Base-by-base conservation (phyloP, 1,140 invertebrate species). In the Aphaenogaster ashmeadi region DNA sequence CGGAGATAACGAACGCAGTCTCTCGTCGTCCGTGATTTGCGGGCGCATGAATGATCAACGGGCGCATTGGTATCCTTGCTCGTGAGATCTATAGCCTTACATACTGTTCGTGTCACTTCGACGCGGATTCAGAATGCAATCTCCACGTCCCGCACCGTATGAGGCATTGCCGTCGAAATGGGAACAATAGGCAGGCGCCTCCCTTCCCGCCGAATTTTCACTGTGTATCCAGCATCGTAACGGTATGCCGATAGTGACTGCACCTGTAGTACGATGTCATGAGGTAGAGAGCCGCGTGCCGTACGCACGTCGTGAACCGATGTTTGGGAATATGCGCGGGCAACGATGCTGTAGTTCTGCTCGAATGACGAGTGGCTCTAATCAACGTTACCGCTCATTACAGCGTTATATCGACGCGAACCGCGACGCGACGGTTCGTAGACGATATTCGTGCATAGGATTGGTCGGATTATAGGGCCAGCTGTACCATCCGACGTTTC, bases 311-410 rank as follows among this genome's bases (percentile, higher is more conserved):
- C 62, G 50, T 8, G 9, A 18, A 33, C 15, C 47, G 62, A 58
- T 52, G 62, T 60, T 67, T 80, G 89, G 44, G 90, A 90, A 92
- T 92, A 92, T 90, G 88, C 87, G 79, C 83, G 89, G 91, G 89
- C 88, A 89, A 91, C 81, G 81, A 86, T 62, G 77, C 66, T 71
- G 67, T 66, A 64, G 67, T 86, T 60, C 88, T 60, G 77, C 84
- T 77, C 88, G 90, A 93, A 93, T 92, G 93, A 93, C 90, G 88
- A 93, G 93, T 92, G 74, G 91, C 86, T 93, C 91, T 93, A 94
- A 94, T 94, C 91, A 94, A 90, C 87, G 87, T 88, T 85, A 80
- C 81, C 80, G 87, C 89, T 93, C 88, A 88, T 90, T 89, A 87
- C 88, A 74, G 36, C 86, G 77, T 47, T 78, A 56, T 69, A 47